phyloP scores from a whole-genome alignment of 2,113 vertebrate genomes.

The Centropus bengalensis region DNA sequence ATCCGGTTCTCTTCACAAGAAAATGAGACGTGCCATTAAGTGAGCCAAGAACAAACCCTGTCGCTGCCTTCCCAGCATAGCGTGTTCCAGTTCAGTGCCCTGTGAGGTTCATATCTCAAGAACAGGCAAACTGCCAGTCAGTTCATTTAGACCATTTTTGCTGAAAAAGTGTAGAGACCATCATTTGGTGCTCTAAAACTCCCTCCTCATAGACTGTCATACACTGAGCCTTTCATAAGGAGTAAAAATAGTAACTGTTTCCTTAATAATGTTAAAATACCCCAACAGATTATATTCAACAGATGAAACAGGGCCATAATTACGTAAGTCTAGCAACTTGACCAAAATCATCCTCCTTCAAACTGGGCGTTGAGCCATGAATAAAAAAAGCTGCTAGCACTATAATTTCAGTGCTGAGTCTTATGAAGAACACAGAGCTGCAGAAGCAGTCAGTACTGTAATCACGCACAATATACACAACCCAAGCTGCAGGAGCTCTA shows the following conservation, averaged over 20 bases:
- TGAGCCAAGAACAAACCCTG: not conserved
- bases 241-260: constrained; percentile 70
- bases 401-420: not conserved
- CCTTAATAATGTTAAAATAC: constrained; percentile 63
- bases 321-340: constrained; percentile 45
- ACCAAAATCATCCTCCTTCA: constrained; percentile 58
- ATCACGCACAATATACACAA: not conserved
- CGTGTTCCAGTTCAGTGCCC: not conserved
- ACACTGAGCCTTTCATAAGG: not conserved
- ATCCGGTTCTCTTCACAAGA: not conserved
- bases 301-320: constrained; percentile 57
- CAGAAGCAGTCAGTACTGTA: not conserved
- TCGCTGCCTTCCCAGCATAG: not conserved
- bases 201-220: not conserved
- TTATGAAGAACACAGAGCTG: not conserved
- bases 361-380: constrained; percentile 49
- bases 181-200: not conserved
- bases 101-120: not conserved
- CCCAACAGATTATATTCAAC: constrained; percentile 32
- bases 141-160: constrained; percentile 1
- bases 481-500: not conserved
- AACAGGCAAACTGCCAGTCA: constrained; percentile 22
- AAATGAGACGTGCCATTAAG: constrained; percentile 16
- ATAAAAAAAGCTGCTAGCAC: constrained; percentile 14
- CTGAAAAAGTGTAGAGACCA: not conserved